Evolutionary conservation across 1,140 invertebrate genomes (phyloP), one percentile per base, ranked within the genome.

Genomic region (Trichogramma pretiosum): DNA sequence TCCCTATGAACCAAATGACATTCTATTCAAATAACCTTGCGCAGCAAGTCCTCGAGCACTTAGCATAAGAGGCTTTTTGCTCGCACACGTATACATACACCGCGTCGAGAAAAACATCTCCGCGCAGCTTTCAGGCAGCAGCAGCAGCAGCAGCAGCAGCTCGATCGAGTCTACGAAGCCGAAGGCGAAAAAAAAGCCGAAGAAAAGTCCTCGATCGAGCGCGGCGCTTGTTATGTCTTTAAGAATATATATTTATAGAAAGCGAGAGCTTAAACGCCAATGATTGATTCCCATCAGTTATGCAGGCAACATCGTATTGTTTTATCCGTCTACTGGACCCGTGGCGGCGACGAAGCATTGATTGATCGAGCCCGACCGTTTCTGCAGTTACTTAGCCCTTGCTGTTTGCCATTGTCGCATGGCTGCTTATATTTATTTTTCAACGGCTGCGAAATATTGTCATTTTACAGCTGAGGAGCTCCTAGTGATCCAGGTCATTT

Each of bases 241-340:
- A n/a, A n/a, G n/a, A n/a, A n/a, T n/a, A n/a, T 36, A 16, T 14
- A 9, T 23, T 22, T 24, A 14, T 17, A 48, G 37, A 41, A 35
- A 40, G 34, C 39, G 47, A 37, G 39, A 37, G 23, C 21, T 22
- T 22, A 66, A 67, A 63, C 57, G 54, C 58, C 61, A 60, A 70
- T 70, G 69, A 72, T 69, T 64, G 66, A 72, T 72, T 63, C 67
- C 67, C 67, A 65, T 70, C 69, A 72, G 70, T 72, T 72, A 72
- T 65, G 57, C 65, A 64, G 56, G 65, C 62, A 70, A 67, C 67
- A 70, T 70, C 63, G 68, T 69, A 72, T 69, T 70, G 69, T 72
- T 72, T 72, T 69, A 69, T 61, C 64, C n/a, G n/a, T n/a, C n/a
- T n/a, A n/a, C n/a, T n/a, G n/a, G 61, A 65, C 63, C 57, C 62